Percentiles rank a stretch among this genome's conserved stretches.
phyloP scores from a whole-genome alignment of 1,140 invertebrate genomes.

The Drosophila quadrilineata region DNA sequence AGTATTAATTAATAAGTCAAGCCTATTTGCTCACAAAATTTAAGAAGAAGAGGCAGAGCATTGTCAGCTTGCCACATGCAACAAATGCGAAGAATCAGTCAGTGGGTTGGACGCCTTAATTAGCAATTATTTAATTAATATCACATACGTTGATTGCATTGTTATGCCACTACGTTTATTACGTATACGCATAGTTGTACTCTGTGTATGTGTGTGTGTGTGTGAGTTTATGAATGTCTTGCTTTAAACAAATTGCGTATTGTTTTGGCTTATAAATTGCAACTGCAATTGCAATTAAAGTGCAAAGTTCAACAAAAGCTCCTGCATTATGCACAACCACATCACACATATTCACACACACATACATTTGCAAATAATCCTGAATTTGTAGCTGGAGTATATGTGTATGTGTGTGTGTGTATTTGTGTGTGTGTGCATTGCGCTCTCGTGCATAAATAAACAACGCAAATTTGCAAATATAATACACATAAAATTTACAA shows the following conservation, averaged over 20 bases:
- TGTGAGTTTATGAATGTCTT: neutral
- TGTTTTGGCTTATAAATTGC: slow-evolving; percentile 49
- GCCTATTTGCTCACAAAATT: no score
- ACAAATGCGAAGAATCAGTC: slow-evolving; percentile 11
- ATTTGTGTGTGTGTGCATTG: slow-evolving; percentile 25
- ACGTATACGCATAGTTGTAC: no score
- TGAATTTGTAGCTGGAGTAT: slow-evolving; percentile 25
- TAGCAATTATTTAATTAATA: slow-evolving; percentile 75
- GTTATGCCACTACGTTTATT: neutral
- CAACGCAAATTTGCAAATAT: slow-evolving; percentile 75
- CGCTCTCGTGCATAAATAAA: slow-evolving; percentile 74
- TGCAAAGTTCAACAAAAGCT: slow-evolving; percentile 65
- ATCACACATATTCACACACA: no score
- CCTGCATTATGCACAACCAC: slow-evolving; percentile 60
- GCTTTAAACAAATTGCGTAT: slow-evolving; percentile 42
- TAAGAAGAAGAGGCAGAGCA: no score
- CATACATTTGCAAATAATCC: slow-evolving; percentile 20
- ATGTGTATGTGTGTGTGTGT: slow-evolving; percentile 4
- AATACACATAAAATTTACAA: slow-evolving; percentile 76
- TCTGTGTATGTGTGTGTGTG: no score
- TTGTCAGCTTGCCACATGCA: slow-evolving; percentile 39
- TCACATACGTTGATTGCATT: slow-evolving; percentile 39
- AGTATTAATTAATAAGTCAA: slow-evolving; percentile 46
- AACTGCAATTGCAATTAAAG: slow-evolving; percentile 65
- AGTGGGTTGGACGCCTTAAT: slow-evolving; percentile 37